These are phyloP conservation scores for Mus caroli DNA, from an alignment of 2,797 vertebrate species.

Conservation along the genomic window DNA sequence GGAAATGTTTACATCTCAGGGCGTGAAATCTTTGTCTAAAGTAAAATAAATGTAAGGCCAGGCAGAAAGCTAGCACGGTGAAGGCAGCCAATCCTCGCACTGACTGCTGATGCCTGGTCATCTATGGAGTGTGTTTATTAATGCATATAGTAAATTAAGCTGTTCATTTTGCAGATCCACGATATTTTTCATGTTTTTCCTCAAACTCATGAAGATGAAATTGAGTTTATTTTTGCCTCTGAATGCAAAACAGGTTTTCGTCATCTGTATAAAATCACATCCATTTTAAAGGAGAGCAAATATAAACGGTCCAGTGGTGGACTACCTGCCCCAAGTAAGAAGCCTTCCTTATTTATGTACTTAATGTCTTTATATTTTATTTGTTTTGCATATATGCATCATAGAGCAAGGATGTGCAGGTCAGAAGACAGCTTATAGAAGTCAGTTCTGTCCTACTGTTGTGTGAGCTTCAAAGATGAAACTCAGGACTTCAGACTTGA, in stretches of 20 bases:
- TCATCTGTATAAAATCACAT: conserved; percentile 90
- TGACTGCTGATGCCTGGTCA: conserved; percentile 53
- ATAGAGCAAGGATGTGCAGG: not conserved
- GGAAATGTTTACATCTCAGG: conserved; percentile 63
- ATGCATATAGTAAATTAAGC: conserved; percentile 65
- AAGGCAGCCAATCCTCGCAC: not conserved
- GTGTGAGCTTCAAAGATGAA: not conserved
- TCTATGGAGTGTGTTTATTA: conserved; percentile 66
- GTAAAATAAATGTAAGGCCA: conserved; percentile 61
- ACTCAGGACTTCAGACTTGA: not conserved
- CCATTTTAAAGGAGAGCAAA: conserved; percentile 89
- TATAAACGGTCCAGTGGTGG: conserved; percentile 88
- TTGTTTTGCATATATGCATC: conserved; percentile 13
- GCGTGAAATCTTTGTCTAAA: conserved; percentile 56
- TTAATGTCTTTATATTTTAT: not conserved
- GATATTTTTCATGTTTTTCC: conserved; percentile 92
- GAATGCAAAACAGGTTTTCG: conserved; percentile 92
- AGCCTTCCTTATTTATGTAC: not conserved
- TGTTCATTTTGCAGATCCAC: conserved; percentile 88
- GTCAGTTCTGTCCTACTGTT: not conserved
- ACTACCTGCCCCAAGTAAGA: conserved; percentile 89
- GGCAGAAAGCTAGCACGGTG: conserved; percentile 51
- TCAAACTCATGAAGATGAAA: conserved; percentile 89
- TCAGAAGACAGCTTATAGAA: not conserved
- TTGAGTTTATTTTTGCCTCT: conserved; percentile 92